phyloP scores from a whole-genome alignment of 2,888 invertebrate genomes.

The Junonia oenone region DNA sequence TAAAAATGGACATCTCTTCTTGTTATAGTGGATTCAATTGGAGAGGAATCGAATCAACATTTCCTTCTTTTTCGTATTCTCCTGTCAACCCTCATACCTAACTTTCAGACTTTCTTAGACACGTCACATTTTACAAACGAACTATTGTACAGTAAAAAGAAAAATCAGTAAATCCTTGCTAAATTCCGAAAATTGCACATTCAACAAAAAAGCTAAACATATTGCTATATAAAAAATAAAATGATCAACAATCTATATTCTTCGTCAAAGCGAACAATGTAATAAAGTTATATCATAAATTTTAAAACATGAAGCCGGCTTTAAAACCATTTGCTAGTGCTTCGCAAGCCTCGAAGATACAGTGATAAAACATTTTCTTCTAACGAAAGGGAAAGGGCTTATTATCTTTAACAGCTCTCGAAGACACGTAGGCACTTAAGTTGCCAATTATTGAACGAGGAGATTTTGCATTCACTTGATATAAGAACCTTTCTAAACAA shows the following conservation, averaged over 20 bases:
- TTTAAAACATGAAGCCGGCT: neutral
- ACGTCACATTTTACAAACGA: too few relatives aligned
- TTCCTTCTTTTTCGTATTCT: too few relatives aligned
- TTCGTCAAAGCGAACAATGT: neutral
- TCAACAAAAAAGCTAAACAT: too few relatives aligned
- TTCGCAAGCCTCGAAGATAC: neutral
- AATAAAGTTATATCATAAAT: neutral
- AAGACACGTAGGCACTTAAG: constrained; percentile 4
- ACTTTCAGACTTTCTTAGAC: too few relatives aligned
- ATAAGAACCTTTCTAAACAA: neutral
- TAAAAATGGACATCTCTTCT: too few relatives aligned
- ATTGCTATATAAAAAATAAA: too few relatives aligned
- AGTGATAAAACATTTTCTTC: neutral
- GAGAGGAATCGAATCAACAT: too few relatives aligned
- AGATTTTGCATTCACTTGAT: constrained; percentile 8
- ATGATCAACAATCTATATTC: neutral
- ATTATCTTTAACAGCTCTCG: constrained; percentile 4
- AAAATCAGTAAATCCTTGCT: too few relatives aligned
- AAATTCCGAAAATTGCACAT: too few relatives aligned
- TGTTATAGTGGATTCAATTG: too few relatives aligned
- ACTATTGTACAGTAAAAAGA: too few relatives aligned
- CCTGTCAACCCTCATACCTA: too few relatives aligned
- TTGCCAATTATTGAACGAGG: constrained; percentile 17
- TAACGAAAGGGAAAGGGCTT: neutral
- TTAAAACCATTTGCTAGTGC: neutral